Evolutionary conservation across 2,888 invertebrate species (phyloP), one percentile per base, ranked within the genome.

Genomic region (Coelopa pilipes): DNA sequence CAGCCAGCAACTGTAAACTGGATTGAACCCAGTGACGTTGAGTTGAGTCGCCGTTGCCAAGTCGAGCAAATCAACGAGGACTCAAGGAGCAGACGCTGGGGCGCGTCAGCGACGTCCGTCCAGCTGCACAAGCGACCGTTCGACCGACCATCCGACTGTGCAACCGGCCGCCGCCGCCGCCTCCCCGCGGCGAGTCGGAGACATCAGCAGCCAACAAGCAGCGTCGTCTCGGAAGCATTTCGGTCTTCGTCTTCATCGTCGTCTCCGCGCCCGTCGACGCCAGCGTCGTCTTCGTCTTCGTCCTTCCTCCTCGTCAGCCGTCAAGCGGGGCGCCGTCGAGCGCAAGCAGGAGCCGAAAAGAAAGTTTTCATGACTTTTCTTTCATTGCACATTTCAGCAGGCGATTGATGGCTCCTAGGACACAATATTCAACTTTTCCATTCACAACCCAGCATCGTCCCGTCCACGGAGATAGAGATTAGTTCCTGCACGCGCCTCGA

Each of bases 341-440:
- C 80, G 80, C 82, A 82, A 78, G 75, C 60, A 78, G 79, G 46
- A 34, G 34, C 13, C 81, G 82, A 79, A 81, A 82, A 80, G 80
- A 83, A 83, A 83, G 83, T 84, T 85, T 84, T 84, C 81, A 82
- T 83, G 83, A 82, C 82, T 81, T 83, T 85, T 82, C 82, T 81
- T 83, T 83, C 82, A 82, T 80, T 84, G 85, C 85, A 84, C 82
- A 85, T 85, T 84, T 85, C 82, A 83, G 82, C 80, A 85, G 83
- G 83, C 85, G 85, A 85, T 85, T 85, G 85, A 85, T 85, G 83
- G 84, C 86, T 85, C 83, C 82, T 81, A 82, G 81, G 83, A 84
- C 82, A 77, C 78, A 81, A 81, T 83, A 83, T 85, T 83, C 83
- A 83, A 83, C 82, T 82, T 83, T 78, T 74, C 74, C 75, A 78